Conservation (phyloP, 2,797 vertebrate species). For the Cossypha niveicapilla region DNA sequence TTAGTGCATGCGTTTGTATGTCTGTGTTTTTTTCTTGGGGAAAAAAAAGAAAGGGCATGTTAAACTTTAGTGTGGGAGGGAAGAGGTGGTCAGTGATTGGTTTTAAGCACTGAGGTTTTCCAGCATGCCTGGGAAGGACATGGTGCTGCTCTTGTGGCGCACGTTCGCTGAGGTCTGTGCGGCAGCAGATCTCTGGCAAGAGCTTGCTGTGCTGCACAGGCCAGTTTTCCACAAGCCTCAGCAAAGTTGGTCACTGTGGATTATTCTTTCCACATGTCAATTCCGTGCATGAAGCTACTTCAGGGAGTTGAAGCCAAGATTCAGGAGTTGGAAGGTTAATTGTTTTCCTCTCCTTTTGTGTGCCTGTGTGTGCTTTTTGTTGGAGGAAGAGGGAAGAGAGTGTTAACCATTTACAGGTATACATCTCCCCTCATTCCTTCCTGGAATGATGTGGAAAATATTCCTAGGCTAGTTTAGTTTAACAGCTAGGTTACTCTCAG, state of each 20-base stretch:
- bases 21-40: background rate
- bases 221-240: conserved; percentile 31
- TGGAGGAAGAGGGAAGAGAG: background rate
- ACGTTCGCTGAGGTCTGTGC: background rate
- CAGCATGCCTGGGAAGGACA: background rate
- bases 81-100: background rate
- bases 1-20: background rate
- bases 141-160: background rate
- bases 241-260: background rate
- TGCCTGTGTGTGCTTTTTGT: background rate
- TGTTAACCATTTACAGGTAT: background rate
- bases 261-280: conserved; percentile 10
- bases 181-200: background rate
- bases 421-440: background rate
- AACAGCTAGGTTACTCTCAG: background rate
- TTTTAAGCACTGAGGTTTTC: background rate
- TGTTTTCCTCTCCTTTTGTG: background rate
- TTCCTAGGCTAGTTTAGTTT: background rate
- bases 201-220: background rate
- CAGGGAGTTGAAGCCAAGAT: background rate
- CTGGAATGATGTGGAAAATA: background rate
- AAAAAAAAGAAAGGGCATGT: accelerated
- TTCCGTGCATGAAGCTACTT: background rate
- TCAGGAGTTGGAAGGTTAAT: background rate
- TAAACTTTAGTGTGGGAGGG: background rate